phyloP scores from a whole-genome alignment of 2,113 vertebrate genomes.

The Triplophysa rosa region DNA sequence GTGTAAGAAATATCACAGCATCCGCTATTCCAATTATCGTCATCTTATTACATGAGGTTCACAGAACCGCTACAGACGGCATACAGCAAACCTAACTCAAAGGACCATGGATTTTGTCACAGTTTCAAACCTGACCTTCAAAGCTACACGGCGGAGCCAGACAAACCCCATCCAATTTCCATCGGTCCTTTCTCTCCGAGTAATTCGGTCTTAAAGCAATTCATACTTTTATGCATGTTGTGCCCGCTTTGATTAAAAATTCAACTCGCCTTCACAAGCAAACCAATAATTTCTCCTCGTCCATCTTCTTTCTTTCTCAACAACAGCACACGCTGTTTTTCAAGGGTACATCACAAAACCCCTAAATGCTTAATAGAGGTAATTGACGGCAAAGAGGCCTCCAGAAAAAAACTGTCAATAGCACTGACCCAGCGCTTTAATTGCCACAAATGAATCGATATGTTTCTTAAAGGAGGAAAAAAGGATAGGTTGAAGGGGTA shows the following conservation, averaged over 20 bases:
- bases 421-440: conserved; percentile 70
- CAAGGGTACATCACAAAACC: conserved; percentile 33
- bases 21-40: conserved; percentile 2
- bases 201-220: conserved; percentile 14
- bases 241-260: conserved; percentile 15
- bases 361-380: conserved; percentile 59
- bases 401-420: conserved; percentile 69
- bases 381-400: conserved; percentile 75
- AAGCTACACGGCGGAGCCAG: neutral
- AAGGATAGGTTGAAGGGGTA: conserved; percentile 60
- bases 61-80: neutral
- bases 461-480: conserved; percentile 73
- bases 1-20: conserved; percentile 1
- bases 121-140: conserved; percentile 33
- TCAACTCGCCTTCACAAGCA: conserved; percentile 4
- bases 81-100: conserved; percentile 17
- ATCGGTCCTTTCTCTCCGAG: neutral
- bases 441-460: conserved; percentile 73
- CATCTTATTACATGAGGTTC: conserved; percentile 3
- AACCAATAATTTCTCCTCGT: conserved; percentile 27
- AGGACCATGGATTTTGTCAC: neutral
- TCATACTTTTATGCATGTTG: conserved; percentile 25
- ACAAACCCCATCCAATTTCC: conserved; percentile 24
- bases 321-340: neutral
- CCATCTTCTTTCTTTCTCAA: conserved; percentile 15